A percentile compares a stretch with the other conserved stretches of the same genome.
Evolutionary conservation across 35 echinoderm and acorn worm species (phyloP).

Genomic region (Lytechinus variegatus): DNA sequence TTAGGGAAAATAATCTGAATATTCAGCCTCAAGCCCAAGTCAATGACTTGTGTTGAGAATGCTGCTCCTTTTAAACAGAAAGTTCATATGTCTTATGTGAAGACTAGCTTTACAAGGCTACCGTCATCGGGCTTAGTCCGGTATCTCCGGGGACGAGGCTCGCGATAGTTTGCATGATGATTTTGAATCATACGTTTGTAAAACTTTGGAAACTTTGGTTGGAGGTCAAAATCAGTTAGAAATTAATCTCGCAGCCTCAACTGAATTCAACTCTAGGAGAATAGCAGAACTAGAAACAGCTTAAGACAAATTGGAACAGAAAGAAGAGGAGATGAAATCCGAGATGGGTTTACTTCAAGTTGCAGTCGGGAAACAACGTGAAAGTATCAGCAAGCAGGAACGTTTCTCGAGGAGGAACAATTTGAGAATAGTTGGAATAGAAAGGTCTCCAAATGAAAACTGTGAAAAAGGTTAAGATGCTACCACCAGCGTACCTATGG

Average conservation of each 20-base stretch:
- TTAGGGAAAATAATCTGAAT: not conserved
- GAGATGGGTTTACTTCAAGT: not conserved
- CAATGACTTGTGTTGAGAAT: no score
- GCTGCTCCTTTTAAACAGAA: no score
- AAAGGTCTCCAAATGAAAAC: constrained; percentile 20
- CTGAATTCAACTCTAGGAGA: constrained; percentile 32
- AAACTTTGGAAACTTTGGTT: not conserved
- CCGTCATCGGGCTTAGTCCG: no score
- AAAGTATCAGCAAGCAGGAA: constrained; percentile 37
- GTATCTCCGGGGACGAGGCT: not conserved
- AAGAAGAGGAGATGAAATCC: not conserved
- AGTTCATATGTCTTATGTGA: no score
- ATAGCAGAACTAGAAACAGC: constrained; percentile 34
- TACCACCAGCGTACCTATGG: no score
- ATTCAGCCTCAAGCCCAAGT: no score
- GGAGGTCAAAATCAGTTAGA: constrained; percentile 41
- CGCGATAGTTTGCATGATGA: not conserved
- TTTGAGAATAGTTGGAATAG: constrained; percentile 51
- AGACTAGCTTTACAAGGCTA: no score
- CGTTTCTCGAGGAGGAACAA: constrained; percentile 52
- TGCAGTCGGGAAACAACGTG: not conserved
- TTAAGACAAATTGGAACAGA: not conserved
- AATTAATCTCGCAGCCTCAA: constrained; percentile 24
- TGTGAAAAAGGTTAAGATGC: not conserved
- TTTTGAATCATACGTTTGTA: not conserved